These are phyloP conservation scores for Diacarnus erythraeanus DNA, from an alignment of 37 sponge, comb jelly and placozoan genomes.

Conservation along the genomic window DNA sequence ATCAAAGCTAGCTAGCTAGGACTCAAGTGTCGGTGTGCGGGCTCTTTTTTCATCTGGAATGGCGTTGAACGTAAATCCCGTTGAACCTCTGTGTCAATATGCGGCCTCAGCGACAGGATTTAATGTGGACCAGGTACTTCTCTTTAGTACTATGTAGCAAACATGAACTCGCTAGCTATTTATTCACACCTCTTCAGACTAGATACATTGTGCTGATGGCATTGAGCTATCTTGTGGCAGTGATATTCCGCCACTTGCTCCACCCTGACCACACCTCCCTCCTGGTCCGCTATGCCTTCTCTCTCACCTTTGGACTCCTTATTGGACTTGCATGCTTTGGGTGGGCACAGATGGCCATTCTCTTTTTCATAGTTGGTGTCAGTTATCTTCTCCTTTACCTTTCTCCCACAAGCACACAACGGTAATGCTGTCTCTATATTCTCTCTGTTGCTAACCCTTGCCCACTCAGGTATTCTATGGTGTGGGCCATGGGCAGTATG, in stretches of 20 bases:
- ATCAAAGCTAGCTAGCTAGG: too few species aligned
- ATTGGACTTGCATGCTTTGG: slow-evolving; percentile 65
- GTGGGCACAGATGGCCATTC: slow-evolving; percentile 17
- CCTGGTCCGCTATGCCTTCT: slow-evolving; percentile 26
- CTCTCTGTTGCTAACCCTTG: background rate
- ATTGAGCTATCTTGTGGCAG: slow-evolving; percentile 38
- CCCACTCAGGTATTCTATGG: slow-evolving; percentile 31
- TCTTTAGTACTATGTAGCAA: background rate
- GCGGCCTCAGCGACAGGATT: background rate
- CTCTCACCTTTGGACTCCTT: slow-evolving; percentile 32
- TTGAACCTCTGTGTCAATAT: slow-evolving; percentile 11
- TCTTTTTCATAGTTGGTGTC: slow-evolving; percentile 25
- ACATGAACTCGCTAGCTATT: background rate
- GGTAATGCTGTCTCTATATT: background rate
- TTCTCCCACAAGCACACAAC: slow-evolving; percentile 10
- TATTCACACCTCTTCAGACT: slow-evolving; percentile 24
- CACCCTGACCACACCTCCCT: slow-evolving; percentile 34
- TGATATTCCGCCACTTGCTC: slow-evolving; percentile 37
- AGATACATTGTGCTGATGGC: slow-evolving; percentile 53
- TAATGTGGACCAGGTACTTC: slow-evolving; percentile 31
- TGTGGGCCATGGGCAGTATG: slow-evolving; percentile 54
- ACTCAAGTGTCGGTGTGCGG: slow-evolving; percentile 1
- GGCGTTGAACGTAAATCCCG: background rate
- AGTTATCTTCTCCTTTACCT: slow-evolving; percentile 36
- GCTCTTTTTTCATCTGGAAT: background rate